phyloP scores from a whole-genome alignment of 1,140 invertebrate species.

The Pemphigus obesinymphae region DNA sequence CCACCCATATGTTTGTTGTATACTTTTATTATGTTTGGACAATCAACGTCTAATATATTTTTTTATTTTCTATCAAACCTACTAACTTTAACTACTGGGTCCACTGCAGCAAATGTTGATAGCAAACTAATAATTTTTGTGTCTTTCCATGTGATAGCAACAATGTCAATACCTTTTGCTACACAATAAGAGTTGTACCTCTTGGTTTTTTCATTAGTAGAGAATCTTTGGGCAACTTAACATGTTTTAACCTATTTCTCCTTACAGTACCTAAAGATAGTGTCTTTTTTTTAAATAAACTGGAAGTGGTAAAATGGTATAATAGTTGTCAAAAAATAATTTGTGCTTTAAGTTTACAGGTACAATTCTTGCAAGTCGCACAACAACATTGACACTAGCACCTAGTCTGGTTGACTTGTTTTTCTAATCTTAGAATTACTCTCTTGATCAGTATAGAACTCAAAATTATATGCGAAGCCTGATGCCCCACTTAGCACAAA shows the following conservation, averaged over 20 bases:
- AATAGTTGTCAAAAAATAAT: neutral
- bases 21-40: too few relatives aligned
- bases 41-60: too few relatives aligned
- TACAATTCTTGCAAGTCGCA: neutral
- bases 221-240: too few relatives aligned
- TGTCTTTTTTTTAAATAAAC: too few relatives aligned
- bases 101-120: constrained; percentile 50
- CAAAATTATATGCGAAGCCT: neutral
- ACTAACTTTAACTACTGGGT: too few relatives aligned
- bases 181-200: neutral
- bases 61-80: too few relatives aligned
- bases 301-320: too few relatives aligned
- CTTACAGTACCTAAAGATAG: too few relatives aligned
- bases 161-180: neutral
- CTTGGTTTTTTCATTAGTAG: neutral
- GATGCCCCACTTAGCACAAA: neutral
- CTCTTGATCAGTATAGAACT: neutral
- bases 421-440: neutral
- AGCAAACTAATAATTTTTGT: constrained; percentile 51
- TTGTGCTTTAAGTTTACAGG: neutral
- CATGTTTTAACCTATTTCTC: too few relatives aligned
- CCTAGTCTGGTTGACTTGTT: neutral
- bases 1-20: too few relatives aligned
- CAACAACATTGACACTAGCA: neutral
- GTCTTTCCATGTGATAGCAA: constrained; percentile 45